A percentile compares a stretch with the other conserved stretches of the same genome.
Evolutionary conservation across 2,888 invertebrate species (phyloP).

Genomic region (Andrena bucephala): DNA sequence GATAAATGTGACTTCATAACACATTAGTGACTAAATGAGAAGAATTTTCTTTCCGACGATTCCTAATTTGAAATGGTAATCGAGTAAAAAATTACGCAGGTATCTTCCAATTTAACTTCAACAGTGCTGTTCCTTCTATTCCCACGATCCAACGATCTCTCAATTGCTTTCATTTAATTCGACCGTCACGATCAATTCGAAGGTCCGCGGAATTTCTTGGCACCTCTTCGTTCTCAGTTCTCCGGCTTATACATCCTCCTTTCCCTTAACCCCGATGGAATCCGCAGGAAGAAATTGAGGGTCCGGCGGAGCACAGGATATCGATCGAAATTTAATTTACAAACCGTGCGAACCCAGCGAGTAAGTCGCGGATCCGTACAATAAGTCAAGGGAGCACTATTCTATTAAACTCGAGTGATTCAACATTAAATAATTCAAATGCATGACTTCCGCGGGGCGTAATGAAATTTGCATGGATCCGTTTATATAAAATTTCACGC

Average conservation of each 20-base stretch:
- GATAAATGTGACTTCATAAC: too few species aligned
- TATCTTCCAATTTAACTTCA: neutral
- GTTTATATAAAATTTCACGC: neutral
- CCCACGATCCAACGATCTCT: neutral
- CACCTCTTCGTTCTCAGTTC: neutral
- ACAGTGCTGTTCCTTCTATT: neutral
- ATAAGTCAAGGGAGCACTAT: neutral
- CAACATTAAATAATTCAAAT: slow-evolving; percentile 11
- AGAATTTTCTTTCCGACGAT: neutral
- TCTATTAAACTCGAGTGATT: neutral
- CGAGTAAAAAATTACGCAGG: neutral
- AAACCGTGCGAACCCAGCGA: too few species aligned
- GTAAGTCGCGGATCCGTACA: neutral
- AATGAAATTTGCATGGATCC: neutral
- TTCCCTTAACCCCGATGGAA: neutral
- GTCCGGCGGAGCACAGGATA: neutral
- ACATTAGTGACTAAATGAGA: too few species aligned
- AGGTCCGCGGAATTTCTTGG: neutral
- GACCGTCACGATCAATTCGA: neutral
- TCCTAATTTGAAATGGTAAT: neutral
- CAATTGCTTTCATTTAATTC: slow-evolving; percentile 7
- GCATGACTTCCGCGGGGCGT: neutral
- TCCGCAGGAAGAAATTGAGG: slow-evolving; percentile 3
- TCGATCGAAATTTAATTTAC: slow-evolving; percentile 13
- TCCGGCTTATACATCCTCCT: neutral